Conservation (phyloP, 2,888 invertebrate genomes). For the Ephialtes manifestator region DNA sequence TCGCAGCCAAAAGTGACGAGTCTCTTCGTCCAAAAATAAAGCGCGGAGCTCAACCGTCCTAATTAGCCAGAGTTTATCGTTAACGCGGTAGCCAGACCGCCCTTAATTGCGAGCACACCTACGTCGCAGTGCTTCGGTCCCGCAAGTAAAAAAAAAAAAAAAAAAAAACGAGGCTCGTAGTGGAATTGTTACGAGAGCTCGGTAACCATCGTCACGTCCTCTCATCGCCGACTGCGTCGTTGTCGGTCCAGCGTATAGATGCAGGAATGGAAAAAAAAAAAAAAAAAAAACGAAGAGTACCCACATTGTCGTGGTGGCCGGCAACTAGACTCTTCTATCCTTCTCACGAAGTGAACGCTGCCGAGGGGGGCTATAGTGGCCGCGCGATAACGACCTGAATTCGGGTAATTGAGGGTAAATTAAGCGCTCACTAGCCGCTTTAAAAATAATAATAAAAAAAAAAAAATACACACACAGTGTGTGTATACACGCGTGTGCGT, state of each 20-base stretch:
- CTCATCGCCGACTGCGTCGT: constrained; percentile 45
- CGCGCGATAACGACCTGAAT: constrained; percentile 73
- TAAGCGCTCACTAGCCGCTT: constrained; percentile 61
- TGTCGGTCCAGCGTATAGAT: constrained; percentile 9
- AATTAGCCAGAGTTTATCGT: constrained; percentile 63
- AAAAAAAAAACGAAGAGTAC: constrained; percentile 16
- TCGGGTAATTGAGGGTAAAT: constrained; percentile 76
- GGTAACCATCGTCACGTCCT: constrained; percentile 52
- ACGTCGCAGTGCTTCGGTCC: constrained; percentile 43
- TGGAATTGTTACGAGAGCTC: constrained; percentile 36
- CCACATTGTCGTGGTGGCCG: constrained; percentile 17
- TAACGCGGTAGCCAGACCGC: constrained; percentile 53
- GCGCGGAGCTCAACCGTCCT: constrained; percentile 41
- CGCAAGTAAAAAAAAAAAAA: constrained; percentile 38
- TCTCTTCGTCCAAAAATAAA: constrained; percentile 29
- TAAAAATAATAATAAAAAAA: constrained; percentile 64
- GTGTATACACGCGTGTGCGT: constrained; percentile 25
- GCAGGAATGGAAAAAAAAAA: constrained; percentile 33
- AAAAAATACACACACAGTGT: background rate
- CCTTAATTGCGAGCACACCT: constrained; percentile 63
- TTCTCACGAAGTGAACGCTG: background rate
- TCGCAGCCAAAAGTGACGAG: constrained; percentile 5
- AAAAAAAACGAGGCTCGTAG: constrained; percentile 19
- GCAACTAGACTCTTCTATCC: constrained; percentile 3
- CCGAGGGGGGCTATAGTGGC: constrained; percentile 9